A percentile compares a stretch with the other conserved stretches of the same genome.
These are phyloP conservation scores for Macrotus californicus DNA, from an alignment of 2,113 vertebrate genomes.

Conservation along the genomic window DNA sequence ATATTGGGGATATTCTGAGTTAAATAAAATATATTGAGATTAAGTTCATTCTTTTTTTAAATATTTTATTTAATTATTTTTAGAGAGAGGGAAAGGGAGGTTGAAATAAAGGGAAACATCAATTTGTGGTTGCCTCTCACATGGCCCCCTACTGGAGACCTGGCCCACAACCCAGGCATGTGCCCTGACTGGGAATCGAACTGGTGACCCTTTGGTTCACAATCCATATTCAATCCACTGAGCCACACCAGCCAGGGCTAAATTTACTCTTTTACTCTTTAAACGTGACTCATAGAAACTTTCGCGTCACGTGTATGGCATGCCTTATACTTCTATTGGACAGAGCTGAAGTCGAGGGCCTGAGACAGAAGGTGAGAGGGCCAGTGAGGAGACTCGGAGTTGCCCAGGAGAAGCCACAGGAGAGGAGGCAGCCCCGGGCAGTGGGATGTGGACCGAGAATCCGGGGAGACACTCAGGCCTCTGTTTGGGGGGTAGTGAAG, in stretches of 20 bases:
- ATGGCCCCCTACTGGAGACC: too few relatives aligned
- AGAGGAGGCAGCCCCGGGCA: background rate
- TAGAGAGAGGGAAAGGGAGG: too few relatives aligned
- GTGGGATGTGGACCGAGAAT: background rate
- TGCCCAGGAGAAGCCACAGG: background rate
- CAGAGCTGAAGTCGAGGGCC: background rate
- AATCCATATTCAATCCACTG: too few relatives aligned
- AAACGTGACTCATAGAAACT: background rate
- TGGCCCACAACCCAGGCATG: too few relatives aligned
- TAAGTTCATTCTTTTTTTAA: background rate
- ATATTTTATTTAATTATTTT: too few relatives aligned
- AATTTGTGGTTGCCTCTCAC: too few relatives aligned
- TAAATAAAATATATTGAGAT: background rate
- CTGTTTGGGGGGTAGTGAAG: background rate
- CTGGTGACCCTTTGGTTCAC: too few relatives aligned
- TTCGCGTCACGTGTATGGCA: background rate
- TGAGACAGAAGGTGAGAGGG: background rate
- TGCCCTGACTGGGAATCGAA: too few relatives aligned
- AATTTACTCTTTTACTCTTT: background rate
- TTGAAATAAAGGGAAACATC: too few relatives aligned
- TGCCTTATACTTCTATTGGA: background rate
- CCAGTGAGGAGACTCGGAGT: background rate
- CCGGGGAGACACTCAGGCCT: background rate
- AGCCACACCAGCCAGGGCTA: background rate
- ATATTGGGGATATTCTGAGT: background rate